These are phyloP conservation scores for Hippocampus guttulatus DNA, from an alignment of 2,113 vertebrate genomes.

Conservation along the genomic window DNA sequence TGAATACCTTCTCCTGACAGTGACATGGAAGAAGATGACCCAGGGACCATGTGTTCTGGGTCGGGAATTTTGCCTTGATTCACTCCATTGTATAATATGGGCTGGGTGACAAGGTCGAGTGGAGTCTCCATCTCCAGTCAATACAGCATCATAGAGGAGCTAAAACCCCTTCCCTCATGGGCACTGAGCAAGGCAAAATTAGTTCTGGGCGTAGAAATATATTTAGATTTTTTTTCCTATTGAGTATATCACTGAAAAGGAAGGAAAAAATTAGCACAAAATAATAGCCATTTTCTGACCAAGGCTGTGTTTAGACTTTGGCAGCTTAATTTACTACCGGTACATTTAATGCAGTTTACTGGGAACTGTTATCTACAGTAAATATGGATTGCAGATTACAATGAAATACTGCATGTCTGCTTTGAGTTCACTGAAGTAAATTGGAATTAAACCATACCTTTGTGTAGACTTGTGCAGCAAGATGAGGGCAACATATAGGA, in stretches of 20 bases:
- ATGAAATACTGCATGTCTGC: not conserved
- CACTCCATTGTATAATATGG: too few species aligned
- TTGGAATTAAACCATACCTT: not conserved
- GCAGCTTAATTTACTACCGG: not conserved
- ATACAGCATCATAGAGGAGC: too few species aligned
- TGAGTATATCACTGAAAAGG: not conserved
- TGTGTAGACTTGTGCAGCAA: slow-evolving; percentile 41
- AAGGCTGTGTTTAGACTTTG: not conserved
- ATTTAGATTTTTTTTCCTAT: not conserved
- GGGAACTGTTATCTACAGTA: not conserved
- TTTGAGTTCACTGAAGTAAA: not conserved
- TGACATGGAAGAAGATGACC: too few species aligned
- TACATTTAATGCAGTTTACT: not conserved
- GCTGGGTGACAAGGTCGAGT: too few species aligned
- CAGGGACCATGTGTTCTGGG: too few species aligned
- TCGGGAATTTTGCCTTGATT: too few species aligned
- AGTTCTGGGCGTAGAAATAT: too few species aligned
- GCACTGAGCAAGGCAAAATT: too few species aligned
- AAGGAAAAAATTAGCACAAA: not conserved
- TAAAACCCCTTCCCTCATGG: too few species aligned
- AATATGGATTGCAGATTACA: not conserved
- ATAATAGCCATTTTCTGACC: not conserved
- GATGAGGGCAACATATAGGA: slow-evolving; percentile 62
- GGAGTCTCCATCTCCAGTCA: too few species aligned
- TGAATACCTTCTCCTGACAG: too few species aligned